These are phyloP conservation scores for Volucella inflata DNA, from an alignment of 2,888 invertebrate genomes.

Conservation along the genomic window DNA sequence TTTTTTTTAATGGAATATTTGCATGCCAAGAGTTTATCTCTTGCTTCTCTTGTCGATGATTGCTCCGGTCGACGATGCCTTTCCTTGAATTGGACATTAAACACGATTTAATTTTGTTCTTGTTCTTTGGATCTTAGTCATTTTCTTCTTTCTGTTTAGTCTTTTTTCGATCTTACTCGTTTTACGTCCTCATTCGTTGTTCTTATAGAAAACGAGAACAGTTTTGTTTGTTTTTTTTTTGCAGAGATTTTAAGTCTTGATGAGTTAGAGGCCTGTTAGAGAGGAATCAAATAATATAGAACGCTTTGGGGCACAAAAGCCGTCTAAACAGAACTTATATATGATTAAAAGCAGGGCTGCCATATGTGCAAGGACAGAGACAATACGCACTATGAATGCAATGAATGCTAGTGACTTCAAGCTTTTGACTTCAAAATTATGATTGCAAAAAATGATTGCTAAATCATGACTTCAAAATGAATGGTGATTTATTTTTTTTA, in stretches of 20 bases:
- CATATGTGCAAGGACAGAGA: no score
- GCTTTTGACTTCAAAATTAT: no score
- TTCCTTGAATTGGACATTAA: conserved; percentile 62
- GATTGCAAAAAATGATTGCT: no score
- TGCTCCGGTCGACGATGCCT: conserved; percentile 56
- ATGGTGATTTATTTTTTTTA: no score
- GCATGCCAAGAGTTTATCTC: conserved; percentile 71
- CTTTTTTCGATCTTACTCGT: background rate
- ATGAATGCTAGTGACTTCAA: no score
- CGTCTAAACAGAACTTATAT: no score
- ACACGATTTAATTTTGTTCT: conserved; percentile 50
- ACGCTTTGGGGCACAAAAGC: conserved; percentile 34
- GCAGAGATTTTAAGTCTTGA: conserved; percentile 34
- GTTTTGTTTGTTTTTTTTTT: conserved; percentile 47
- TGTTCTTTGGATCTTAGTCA: conserved; percentile 1
- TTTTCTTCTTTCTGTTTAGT: background rate
- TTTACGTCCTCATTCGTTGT: conserved; percentile 51
- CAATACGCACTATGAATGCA: no score
- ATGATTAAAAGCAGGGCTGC: no score
- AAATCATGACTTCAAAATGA: no score
- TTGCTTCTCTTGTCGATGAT: conserved; percentile 38
- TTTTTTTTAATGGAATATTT: conserved; percentile 68
- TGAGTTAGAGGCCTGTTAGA: background rate
- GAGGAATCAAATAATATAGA: conserved; percentile 48
- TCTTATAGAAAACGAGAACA: conserved; percentile 43